Evolutionary conservation across 2,797 vertebrate species (phyloP), one percentile per base, ranked within the genome.

Genomic region (Chelmon rostratus): DNA sequence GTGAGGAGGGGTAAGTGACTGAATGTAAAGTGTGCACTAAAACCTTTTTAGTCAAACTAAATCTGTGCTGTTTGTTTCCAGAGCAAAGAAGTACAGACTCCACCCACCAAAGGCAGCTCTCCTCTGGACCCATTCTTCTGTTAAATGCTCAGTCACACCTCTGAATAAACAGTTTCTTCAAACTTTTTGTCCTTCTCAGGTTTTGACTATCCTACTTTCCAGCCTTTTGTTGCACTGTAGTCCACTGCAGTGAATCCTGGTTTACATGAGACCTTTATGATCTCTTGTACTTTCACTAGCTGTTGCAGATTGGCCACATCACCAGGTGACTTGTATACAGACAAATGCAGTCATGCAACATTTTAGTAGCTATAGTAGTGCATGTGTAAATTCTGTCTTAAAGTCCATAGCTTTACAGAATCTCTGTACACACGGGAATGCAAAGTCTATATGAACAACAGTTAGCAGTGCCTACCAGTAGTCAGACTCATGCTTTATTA

Each of bases 81-180:
- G 96, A 31, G 6, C 88, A 21, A 77, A 93, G 82, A 68, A 88
- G 85, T 12, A 4, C 50, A 35, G 72, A 72, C 23, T 64, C 62
- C 0, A 23, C 15, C 5, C 38, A 47, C 11, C 61, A 46, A 1
- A 87, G 18, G 18, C 87, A 62, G 13, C 80, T 92, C 0, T 96
- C 96, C 1, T 96, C 96, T 50, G 94, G 95, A 88, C 91, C 90
- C 0, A 77, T 97, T 66, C 12, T 59, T 47, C 25, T 82, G 1
- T 68, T 88, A 0, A 64, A 59, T 3, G 0, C 23, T 13, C 5
- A 38, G 7, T 42, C 8, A 53, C 79, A 69, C 21, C 3, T 75
- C 23, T 76, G 23, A 91, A 91, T 90, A 87, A 89, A 91, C n/a
- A 28, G 1, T 35, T 82, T 86, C 65, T 85, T 83, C 89, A 81